Base-by-base conservation (phyloP, 2,888 invertebrate species). In the Spisula solida region DNA sequence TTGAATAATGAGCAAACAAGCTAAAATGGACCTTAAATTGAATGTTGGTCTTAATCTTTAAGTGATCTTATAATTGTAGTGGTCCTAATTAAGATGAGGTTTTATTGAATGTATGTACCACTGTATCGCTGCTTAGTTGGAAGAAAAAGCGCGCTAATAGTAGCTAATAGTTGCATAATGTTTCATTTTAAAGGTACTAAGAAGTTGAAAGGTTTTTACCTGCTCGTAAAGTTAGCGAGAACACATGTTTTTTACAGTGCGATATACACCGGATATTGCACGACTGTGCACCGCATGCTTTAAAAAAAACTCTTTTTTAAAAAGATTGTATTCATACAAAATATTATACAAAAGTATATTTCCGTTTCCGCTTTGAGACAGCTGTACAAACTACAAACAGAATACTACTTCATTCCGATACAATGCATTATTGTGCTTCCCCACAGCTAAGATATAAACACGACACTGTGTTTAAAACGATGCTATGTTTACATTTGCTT, bases 281-380 rank as follows among this genome's bases (percentile, higher is more conserved):
- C 25, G 60, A 66, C 60, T 66, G 60, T 66, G 60, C 60, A n/a
- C 60, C 60, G 60, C 60, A 66, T 25, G 60, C 25, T 12, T 66
- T 66, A 25, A 66, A 66, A 25, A 56, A 25, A 4, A n/a, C 25
- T 66, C 5, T 66, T 66, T 66, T 66, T 66, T 66, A 66, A 25
- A 66, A 66, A 25, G 0, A 25, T 25, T 66, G n/a, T 25, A 12
- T 66, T 25, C 51, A 51, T 41, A 41, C 2, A 25, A 66, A 66
- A 25, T 12, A 25, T 25, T 25, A 12, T 25, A 12, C n/a, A 8
- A 12, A 51, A 5, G 16, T 66, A 25, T 66, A 25, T 66, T 66
- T 25, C 60, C 60, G 25, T 66, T 66, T 66, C 60, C 60, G 60
- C 60, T 66, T 51, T 16, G 25, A 25, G 10, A 66, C 60, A 66